Evolutionary conservation across 2,113 vertebrate species (phyloP), one percentile per base, ranked within the genome.

Genomic region (Hemiprocne comata): DNA sequence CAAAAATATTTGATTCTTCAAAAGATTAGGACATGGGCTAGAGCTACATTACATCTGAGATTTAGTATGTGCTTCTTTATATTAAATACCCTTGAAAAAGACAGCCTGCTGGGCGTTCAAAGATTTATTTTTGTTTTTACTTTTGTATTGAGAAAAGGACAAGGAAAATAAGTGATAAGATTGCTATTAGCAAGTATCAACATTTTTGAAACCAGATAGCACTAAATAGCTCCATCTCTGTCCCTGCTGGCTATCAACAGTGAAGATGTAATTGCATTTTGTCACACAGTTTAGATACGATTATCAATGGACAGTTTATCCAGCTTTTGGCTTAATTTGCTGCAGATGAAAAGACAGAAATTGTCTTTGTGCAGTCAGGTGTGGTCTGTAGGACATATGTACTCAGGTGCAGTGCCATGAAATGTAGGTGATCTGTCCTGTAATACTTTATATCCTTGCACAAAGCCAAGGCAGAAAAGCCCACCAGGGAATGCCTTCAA

Each of bases 1-100:
- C n/a, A 78, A 84, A 96, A 92, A 87, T 86, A 92, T 92, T 84
- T 75, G 85, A 90, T 91, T 94, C 29, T 86, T 90, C 10, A 12
- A 60, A 66, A 92, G 82, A 60, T 78, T 94, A 81, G 34, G 55
- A 75, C 34, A 72, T 66, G 50, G 24, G 19, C 18, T 92, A 75
- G 31, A 89, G 23, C 34, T 67, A 51, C 36, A 80, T 64, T 66
- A 62, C 38, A 33, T 66, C 60, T 84, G 92, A 86, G 60, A 74
- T 88, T 87, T 80, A 85, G 11, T 60, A 76, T 60, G 28, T 88
- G 24, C 42, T 88, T 70, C 44, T 90, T 93, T 55, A 10, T 80
- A 65, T 66, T 74, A 34, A 90, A 20, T 44, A 42, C 33, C 44
- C 44, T 86, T 70, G 31, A 54, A 88, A 74, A 80, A 71, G 16